These are phyloP conservation scores for Macroteleia sp. DNA, from an alignment of 2,888 invertebrate species.

Conservation along the genomic window DNA sequence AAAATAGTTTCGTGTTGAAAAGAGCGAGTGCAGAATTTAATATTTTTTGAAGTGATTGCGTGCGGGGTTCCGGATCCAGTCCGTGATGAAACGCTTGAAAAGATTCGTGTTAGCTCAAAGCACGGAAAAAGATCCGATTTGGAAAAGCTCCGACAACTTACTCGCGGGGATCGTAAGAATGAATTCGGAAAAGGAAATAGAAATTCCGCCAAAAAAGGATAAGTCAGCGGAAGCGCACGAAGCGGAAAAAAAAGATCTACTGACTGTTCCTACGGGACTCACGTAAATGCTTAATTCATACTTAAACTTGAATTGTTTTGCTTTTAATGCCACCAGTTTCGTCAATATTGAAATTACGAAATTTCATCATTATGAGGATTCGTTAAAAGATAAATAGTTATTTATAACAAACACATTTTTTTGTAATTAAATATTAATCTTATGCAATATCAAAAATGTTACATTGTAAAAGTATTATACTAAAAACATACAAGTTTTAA, in stretches of 20 bases:
- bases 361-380: too few species aligned
- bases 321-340: too few species aligned
- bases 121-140: constrained; percentile 78
- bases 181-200: constrained; percentile 68
- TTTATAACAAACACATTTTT: too few species aligned
- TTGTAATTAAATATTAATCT: too few species aligned
- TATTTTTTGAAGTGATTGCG: constrained; percentile 29
- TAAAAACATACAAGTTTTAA: too few species aligned
- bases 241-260: constrained; percentile 6
- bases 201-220: constrained; percentile 29
- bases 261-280: constrained; percentile 54
- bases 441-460: too few species aligned
- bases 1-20: background rate
- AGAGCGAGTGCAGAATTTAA: background rate
- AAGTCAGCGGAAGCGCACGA: background rate
- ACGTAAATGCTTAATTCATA: too few species aligned
- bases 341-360: too few species aligned
- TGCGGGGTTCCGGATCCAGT: constrained; percentile 13
- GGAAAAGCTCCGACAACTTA: constrained; percentile 81
- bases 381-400: too few species aligned
- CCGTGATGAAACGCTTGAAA: constrained; percentile 79
- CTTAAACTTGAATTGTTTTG: too few species aligned
- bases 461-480: too few species aligned
- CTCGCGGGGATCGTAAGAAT: constrained; percentile 71
- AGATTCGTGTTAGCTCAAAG: constrained; percentile 82